Base-by-base conservation (phyloP, 1,140 invertebrate genomes). In the Propsilocerus akamusi region DNA sequence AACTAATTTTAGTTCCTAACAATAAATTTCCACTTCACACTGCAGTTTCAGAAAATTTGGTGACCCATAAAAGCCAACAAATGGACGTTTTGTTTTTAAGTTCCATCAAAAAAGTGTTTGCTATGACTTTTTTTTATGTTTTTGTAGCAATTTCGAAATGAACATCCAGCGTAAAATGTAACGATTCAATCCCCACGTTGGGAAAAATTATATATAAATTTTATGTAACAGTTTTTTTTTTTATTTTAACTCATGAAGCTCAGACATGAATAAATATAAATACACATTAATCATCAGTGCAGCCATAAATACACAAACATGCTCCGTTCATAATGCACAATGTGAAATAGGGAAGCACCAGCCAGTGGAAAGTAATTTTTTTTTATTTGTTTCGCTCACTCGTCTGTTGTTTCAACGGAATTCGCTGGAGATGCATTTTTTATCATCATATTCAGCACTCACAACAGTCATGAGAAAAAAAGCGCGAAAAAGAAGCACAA, bases 291-390 rank as follows among this genome's bases (percentile, higher is more conserved):
- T 41, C 34, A 41, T 41, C 34, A 41, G n/a, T 41, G 22, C 22
- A 41, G 34, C 34, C 34, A 41, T 41, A 41, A 41, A 41, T 41
- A 41, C 14, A 41, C 22, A 41, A 41, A n/a, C 34, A 17, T 41
- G 14, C 14, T 20, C n/a, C 14, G 22, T 20, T 41, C 34, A 41
- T 41, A 41, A 41, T 41, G n/a, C n/a, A n/a, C n/a, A n/a, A n/a
- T n/a, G n/a, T n/a, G n/a, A 41, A 41, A 41, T 41, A 17, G 17
- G 34, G 14, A 30, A 11, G n/a, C 10, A 41, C 14, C 34, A 41
- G 17, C 34, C 34, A 41, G 22, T 41, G 34, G 34, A 41, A 41
- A 41, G n/a, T n/a, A n/a, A n/a, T n/a, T n/a, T n/a, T n/a, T n/a
- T n/a, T 6, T 41, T 41, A 20, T 4, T 30, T 30, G 28, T 30